Evolutionary conservation across 1,140 invertebrate genomes (phyloP).

Genomic region (Diploscapter pachys): DNA sequence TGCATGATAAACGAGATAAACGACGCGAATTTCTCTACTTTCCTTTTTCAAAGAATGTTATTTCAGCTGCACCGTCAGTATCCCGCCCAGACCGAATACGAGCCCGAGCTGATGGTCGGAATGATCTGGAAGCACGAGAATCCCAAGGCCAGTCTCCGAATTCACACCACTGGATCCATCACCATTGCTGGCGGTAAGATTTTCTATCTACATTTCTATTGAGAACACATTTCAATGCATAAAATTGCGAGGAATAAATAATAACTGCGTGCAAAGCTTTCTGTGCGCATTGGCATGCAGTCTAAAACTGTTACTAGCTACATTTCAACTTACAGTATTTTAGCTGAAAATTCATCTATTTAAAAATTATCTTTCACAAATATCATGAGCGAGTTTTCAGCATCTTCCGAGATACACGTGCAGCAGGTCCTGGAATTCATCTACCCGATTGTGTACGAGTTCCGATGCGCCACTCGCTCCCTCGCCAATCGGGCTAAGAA

Average conservation of each 20-base stretch:
- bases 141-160: slow-evolving; percentile 51
- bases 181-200: slow-evolving; percentile 52
- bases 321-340: too few relatives aligned
- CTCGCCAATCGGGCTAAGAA: slow-evolving; percentile 18
- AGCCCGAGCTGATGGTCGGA: slow-evolving; percentile 52
- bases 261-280: slow-evolving; percentile 10
- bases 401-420: slow-evolving; percentile 39
- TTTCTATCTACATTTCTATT: neutral
- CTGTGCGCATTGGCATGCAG: slow-evolving; percentile 5
- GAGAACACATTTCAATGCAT: slow-evolving; percentile 14
- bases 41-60: neutral
- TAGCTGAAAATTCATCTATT: too few relatives aligned
- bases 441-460: slow-evolving; percentile 45
- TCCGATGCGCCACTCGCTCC: slow-evolving; percentile 33
- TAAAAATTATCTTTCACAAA: too few relatives aligned
- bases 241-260: slow-evolving; percentile 15
- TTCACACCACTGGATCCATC: slow-evolving; percentile 55
- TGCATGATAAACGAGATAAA: too few relatives aligned
- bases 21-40: neutral
- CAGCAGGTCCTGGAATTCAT: slow-evolving; percentile 32
- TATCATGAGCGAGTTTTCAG: slow-evolving; percentile 14
- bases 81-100: slow-evolving; percentile 45
- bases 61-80: slow-evolving; percentile 43
- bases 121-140: slow-evolving; percentile 46
- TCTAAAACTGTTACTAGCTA: neutral